These are phyloP conservation scores for Oryzias dopingdopingensis DNA, from an alignment of 2,797 vertebrate species.

Conservation along the genomic window DNA sequence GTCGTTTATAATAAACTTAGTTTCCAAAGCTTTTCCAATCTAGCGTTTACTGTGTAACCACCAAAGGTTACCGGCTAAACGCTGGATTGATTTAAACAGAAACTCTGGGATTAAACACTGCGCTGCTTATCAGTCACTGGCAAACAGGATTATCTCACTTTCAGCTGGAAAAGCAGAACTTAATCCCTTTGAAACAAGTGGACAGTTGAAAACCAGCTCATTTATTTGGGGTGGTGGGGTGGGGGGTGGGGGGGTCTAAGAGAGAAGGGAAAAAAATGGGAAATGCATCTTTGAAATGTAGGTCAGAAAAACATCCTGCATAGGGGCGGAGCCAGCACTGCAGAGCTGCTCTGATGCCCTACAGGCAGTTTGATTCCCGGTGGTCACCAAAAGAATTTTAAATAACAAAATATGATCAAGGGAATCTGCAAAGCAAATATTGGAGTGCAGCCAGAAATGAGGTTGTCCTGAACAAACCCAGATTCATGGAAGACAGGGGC, in stretches of 20 bases:
- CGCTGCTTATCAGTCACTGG: not conserved
- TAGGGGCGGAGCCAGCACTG: constrained; percentile 41
- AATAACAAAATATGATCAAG: no score
- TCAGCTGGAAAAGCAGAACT: not conserved
- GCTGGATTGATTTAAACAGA: no score
- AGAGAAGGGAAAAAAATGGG: constrained; percentile 5
- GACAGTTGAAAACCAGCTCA: not conserved
- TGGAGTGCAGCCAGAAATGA: no score
- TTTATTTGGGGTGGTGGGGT: not conserved
- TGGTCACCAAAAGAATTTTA: no score
- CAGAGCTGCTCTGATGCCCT: constrained; percentile 16
- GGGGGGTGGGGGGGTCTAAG: not conserved
- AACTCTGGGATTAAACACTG: not conserved
- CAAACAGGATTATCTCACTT: constrained; percentile 7
- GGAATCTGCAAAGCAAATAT: no score
- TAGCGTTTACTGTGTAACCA: not conserved
- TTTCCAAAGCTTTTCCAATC: no score
- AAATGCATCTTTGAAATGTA: constrained; percentile 56
- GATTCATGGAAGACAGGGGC: no score
- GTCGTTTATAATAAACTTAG: no score
- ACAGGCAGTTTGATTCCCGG: no score
- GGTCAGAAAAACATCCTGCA: constrained; percentile 76
- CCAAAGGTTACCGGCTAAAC: not conserved
- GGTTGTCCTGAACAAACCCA: no score
- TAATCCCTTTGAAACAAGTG: not conserved